These are phyloP conservation scores for Drosophila vallismaia DNA, from an alignment of 2,888 invertebrate species.

Conservation along the genomic window DNA sequence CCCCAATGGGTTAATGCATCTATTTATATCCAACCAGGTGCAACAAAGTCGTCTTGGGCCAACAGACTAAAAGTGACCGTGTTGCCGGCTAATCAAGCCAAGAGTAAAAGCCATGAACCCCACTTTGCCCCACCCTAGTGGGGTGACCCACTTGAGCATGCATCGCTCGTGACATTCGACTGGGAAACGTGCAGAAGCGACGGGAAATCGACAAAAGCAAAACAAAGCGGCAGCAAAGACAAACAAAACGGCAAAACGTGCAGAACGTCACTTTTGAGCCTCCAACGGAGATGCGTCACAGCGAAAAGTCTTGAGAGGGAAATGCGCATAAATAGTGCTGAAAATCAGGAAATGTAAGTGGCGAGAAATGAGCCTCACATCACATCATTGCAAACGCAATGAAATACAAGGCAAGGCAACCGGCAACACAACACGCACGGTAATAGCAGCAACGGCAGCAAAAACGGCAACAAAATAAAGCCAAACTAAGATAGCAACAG, in stretches of 20 bases:
- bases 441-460: constrained; percentile 15
- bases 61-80: constrained; percentile 50
- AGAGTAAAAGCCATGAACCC: constrained; percentile 19
- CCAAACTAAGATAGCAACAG: constrained; percentile 14
- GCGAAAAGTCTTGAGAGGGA: constrained; percentile 43
- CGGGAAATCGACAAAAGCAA: constrained; percentile 66
- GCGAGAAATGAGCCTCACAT: constrained; percentile 45
- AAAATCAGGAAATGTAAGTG: constrained; percentile 48
- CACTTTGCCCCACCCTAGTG: constrained; percentile 4
- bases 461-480: constrained; percentile 13
- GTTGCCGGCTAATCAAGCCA: constrained; percentile 42
- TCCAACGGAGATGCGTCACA: constrained; percentile 63
- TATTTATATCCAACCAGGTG: constrained; percentile 32
- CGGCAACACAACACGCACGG: constrained; percentile 41
- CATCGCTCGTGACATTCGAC: constrained; percentile 76
- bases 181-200: constrained; percentile 67
- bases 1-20: constrained; percentile 26
- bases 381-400: neutral
- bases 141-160: constrained; percentile 74
- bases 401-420: constrained; percentile 17
- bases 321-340: constrained; percentile 35
- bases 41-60: constrained; percentile 1
- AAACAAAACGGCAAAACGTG: constrained; percentile 57
- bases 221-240: constrained; percentile 24
- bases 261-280: constrained; percentile 65